A percentile compares a stretch with the other conserved stretches of the same genome.
Conservation (phyloP, 1,140 invertebrate genomes). For the Drosophila willistoni region DNA sequence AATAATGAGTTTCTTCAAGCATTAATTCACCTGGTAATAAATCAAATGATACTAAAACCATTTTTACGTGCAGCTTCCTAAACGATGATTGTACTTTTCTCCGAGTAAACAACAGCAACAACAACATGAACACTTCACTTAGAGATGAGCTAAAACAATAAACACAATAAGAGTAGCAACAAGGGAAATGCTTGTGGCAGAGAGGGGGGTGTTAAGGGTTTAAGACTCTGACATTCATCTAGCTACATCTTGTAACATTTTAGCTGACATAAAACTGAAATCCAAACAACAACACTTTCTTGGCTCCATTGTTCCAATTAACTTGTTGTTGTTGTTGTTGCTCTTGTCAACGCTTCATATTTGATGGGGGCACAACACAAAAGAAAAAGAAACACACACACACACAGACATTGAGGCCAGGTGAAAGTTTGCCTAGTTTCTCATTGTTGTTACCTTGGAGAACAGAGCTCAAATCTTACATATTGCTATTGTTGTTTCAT, state of each 20-base stretch:
- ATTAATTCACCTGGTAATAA: not conserved
- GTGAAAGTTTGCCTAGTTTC: slow-evolving; percentile 9
- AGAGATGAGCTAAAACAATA: slow-evolving; percentile 20
- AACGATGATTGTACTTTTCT: slow-evolving; percentile 18
- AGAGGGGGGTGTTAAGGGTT: not conserved
- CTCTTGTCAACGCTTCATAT: slow-evolving; percentile 48
- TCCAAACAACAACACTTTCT: slow-evolving; percentile 23
- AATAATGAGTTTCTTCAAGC: not conserved
- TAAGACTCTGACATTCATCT: not conserved
- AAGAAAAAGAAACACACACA: slow-evolving; percentile 2
- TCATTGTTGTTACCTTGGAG: slow-evolving; percentile 28
- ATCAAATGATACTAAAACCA: slow-evolving; percentile 9
- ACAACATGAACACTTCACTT: slow-evolving; percentile 21
- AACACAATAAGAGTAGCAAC: slow-evolving; percentile 27
- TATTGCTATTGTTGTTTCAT: slow-evolving; percentile 32
- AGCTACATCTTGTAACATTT: not conserved
- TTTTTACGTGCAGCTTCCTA: slow-evolving; percentile 36
- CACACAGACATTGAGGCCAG: slow-evolving; percentile 1
- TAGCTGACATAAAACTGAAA: slow-evolving; percentile 28
- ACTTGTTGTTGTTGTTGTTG: slow-evolving; percentile 53
- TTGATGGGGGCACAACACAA: slow-evolving; percentile 14
- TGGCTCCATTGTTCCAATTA: slow-evolving; percentile 60
- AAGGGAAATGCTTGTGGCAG: too few species aligned
- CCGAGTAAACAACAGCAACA: not conserved
- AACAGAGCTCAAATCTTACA: slow-evolving; percentile 6